phyloP scores from a whole-genome alignment of 2,113 vertebrate species.

The Abramis brama region DNA sequence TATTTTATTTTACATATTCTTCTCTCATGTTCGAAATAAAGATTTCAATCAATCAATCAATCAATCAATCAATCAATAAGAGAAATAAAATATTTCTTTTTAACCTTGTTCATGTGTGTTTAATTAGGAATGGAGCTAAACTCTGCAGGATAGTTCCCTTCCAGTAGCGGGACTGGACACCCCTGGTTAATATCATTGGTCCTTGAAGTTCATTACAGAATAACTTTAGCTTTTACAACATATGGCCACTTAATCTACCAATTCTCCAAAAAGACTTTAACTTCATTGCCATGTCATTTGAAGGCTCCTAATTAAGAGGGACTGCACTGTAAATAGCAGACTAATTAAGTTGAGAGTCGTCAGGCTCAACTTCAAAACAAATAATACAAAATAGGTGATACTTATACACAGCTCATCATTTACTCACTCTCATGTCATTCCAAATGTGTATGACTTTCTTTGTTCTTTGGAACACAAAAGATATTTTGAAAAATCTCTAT shows the following conservation, averaged over 20 bases:
- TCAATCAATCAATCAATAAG: no score
- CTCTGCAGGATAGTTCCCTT: background rate
- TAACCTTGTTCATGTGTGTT: background rate
- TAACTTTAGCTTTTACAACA: background rate
- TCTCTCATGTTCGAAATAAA: no score
- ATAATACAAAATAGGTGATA: constrained; percentile 1
- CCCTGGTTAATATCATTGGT: background rate
- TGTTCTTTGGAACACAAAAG: no score
- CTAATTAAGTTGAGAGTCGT: background rate
- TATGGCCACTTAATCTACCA: background rate
- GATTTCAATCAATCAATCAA: no score
- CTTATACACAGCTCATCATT: background rate
- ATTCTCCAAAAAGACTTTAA: background rate
- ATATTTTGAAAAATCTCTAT: no score
- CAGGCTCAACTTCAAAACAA: constrained; percentile 13
- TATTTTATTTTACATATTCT: no score
- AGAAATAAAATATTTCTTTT: no score
- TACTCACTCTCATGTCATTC: no score
- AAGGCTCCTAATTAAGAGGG: background rate
- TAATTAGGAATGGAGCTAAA: background rate
- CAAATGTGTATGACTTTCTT: no score
- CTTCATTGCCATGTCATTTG: background rate
- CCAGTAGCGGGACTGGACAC: background rate
- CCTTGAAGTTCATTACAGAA: background rate
- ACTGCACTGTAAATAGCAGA: background rate